Base-by-base conservation (phyloP, 2,888 invertebrate genomes). In the Pollenia amentaria region DNA sequence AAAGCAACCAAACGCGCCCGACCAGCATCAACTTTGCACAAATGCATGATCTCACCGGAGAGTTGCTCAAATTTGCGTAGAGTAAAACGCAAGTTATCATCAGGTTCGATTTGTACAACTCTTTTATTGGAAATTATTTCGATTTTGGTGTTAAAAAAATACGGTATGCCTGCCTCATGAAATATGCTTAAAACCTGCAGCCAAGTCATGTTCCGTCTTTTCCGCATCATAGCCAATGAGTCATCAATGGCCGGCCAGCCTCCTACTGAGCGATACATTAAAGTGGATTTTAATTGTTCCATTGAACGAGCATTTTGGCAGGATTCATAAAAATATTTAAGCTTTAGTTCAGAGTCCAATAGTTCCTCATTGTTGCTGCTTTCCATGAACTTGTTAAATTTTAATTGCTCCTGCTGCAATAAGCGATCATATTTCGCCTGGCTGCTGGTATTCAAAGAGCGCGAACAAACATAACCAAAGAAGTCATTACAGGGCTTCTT, bases 211-310 rank as follows among this genome's bases (percentile, higher is more conserved):
- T 89, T 91, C n/a, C 88, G 89, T 2, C 89, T 88, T 14, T 87
- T 89, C 2, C 90, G 89, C 21, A 89, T 48, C 79, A 88, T 89
- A 3, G 69, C 18, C 3, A 84, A 53, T 0, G 73, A 81, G 1
- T 89, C 84, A 42, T 92, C 92, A 14, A 93, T 88, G 1, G 90
- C 92, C 12, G 93, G 93, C 93, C 93, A 93, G 6, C 93, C 93
- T 6, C 91, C 92, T n/a, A 89, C 90, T 10, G 85, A 85, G 10
- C 89, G 90, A 65, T 92, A 93, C 51, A 93, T 89, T 69, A 90
- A 89, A 3, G 92, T 90, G 2, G 83, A 79, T 29, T 89, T 91
- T 38, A 93, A 80, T 1, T 91, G 89, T 3, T 91, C 91, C 51
- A 89, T 64, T 0, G 89, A 88, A 6, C 93, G 92, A 11, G 89